These are phyloP conservation scores for Micromesistius poutassou DNA, from an alignment of 2,797 vertebrate species.

Conservation along the genomic window DNA sequence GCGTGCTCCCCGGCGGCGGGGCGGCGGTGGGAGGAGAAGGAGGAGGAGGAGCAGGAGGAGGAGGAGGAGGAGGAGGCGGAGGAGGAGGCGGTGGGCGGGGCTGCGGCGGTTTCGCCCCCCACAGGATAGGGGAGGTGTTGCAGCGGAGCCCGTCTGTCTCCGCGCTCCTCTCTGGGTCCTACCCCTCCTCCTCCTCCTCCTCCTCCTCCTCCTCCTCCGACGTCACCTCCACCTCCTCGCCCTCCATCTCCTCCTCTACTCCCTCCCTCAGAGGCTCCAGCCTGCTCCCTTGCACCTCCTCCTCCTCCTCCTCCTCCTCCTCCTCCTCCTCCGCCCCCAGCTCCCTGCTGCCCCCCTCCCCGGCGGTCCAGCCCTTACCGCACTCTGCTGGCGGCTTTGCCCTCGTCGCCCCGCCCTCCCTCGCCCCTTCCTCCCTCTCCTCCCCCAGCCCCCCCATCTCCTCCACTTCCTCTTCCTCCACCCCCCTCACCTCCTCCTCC, in stretches of 20 bases:
- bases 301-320: conserved; percentile 42
- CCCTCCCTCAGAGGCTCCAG: conserved; percentile 64
- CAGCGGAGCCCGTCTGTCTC: conserved; percentile 66
- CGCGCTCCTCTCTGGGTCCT: conserved; percentile 73
- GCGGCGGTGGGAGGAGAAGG: neutral
- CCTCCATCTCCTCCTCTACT: conserved; percentile 29
- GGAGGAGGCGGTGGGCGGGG: neutral
- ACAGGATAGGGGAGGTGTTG: conserved; percentile 66
- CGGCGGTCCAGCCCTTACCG: conserved; percentile 82
- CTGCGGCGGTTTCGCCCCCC: conserved; percentile 22
- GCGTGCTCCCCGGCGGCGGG: conserved; percentile 55
- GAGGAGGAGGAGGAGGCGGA: neutral
- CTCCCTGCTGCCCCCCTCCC: conserved; percentile 83
- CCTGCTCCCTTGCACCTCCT: conserved; percentile 75
- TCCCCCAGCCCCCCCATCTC: conserved; percentile 49
- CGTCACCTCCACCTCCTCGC: conserved; percentile 39
- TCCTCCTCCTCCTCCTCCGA: conserved; percentile 19
- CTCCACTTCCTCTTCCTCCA: conserved; percentile 63
- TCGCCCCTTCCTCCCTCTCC: conserved; percentile 68
- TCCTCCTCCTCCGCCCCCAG: conserved; percentile 57
- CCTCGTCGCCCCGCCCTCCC: conserved; percentile 74
- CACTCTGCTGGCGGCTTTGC: conserved; percentile 78
- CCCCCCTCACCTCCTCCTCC: conserved; percentile 40
- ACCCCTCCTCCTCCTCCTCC: conserved; percentile 72
- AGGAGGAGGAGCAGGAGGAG: neutral